Conservation (phyloP, 2,797 vertebrate species). For the Lophura swinhoii region DNA sequence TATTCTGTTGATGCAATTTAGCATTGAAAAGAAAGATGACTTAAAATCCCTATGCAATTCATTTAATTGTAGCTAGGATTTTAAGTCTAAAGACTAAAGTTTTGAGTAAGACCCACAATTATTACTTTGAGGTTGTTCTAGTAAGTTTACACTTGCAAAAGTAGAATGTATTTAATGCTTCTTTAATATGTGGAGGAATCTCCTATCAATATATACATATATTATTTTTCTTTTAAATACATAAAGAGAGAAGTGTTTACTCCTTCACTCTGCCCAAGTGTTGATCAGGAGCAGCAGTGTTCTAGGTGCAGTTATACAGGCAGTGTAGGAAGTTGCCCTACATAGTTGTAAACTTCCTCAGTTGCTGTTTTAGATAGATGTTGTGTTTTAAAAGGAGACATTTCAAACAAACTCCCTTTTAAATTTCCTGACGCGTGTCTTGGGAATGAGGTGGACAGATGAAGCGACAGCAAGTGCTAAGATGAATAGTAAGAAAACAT, state of each 20-base stretch:
- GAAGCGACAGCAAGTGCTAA: not conserved
- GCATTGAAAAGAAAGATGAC: not conserved
- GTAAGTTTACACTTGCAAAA: not conserved
- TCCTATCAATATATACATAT: not conserved
- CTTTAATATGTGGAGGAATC: not conserved
- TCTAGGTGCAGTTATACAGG: not conserved
- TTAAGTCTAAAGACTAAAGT: not conserved
- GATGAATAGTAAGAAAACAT: not conserved
- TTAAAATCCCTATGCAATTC: not conserved
- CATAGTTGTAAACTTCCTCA: fast-evolving
- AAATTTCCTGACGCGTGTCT: not conserved
- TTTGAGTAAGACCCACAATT: not conserved
- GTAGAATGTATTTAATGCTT: not conserved
- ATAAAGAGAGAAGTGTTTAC: not conserved
- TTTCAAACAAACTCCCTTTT: not conserved
- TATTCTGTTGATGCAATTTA: not conserved
- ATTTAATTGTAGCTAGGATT: not conserved
- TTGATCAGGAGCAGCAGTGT: not conserved
- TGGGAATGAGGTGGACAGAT: not conserved
- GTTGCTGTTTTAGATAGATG: not conserved
- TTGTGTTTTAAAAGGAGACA: not conserved
- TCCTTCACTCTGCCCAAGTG: not conserved
- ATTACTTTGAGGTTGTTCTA: not conserved
- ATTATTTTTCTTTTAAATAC: not conserved
- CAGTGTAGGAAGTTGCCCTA: not conserved